These are phyloP conservation scores for Macquaria australasica DNA, from an alignment of 2,113 vertebrate genomes.

Conservation along the genomic window DNA sequence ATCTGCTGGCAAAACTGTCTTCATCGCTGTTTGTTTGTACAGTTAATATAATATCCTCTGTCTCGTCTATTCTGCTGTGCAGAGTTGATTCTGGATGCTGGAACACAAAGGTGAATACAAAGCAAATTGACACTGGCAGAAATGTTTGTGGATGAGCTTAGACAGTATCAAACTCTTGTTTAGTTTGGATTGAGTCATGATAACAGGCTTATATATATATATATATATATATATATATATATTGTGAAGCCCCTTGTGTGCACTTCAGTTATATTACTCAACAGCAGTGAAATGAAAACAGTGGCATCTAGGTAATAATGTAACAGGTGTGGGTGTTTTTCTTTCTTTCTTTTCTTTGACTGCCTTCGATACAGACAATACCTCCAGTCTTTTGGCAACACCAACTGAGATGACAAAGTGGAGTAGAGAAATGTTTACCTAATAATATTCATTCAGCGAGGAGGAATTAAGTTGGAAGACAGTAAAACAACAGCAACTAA, in stretches of 20 bases:
- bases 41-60: neutral
- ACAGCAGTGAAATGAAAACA: conserved; percentile 2
- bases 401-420: conserved; percentile 13
- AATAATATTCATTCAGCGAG: conserved; percentile 30
- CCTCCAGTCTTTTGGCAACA: conserved; percentile 28
- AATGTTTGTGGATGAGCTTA: conserved; percentile 33
- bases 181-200: conserved; percentile 24
- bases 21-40: neutral
- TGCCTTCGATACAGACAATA: conserved; percentile 7
- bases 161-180: conserved; percentile 25
- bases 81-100: neutral
- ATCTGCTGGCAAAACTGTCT: neutral
- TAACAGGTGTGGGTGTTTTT: conserved; percentile 29
- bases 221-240: neutral
- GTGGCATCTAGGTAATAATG: conserved; percentile 19
- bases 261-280: conserved; percentile 25
- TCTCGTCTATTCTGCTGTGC: neutral
- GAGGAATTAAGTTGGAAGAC: conserved; percentile 6
- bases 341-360: conserved; percentile 10
- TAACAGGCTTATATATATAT: conserved; percentile 17
- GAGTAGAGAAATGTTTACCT: conserved; percentile 22
- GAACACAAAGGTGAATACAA: conserved; percentile 15
- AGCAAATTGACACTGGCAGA: conserved; percentile 39
- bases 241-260: conserved; percentile 9
- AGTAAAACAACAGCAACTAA: neutral